Conservation (phyloP, 2,113 vertebrate species). For the Melospiza georgiana region DNA sequence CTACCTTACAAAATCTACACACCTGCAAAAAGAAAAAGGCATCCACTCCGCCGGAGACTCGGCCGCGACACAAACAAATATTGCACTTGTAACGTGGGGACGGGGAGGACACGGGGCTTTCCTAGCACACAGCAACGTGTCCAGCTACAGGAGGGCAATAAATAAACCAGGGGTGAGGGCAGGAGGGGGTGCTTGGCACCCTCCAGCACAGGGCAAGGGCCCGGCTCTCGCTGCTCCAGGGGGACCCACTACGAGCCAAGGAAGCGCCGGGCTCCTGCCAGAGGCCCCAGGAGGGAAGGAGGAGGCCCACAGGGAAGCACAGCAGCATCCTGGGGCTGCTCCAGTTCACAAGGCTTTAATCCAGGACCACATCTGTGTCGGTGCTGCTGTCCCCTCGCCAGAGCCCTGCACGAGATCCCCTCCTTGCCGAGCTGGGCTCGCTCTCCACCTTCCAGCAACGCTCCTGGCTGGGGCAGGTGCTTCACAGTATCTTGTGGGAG, state of each 20-base stretch:
- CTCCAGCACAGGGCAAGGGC: background rate
- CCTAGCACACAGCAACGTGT: constrained; percentile 78
- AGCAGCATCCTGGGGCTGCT: background rate
- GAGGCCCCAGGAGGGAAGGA: background rate
- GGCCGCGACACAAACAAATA: constrained; percentile 77
- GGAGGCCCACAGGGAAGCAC: background rate
- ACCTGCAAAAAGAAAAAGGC: background rate
- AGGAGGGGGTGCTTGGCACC: background rate
- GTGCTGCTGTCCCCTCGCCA: background rate
- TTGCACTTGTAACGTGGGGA: constrained; percentile 89
- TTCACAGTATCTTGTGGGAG: constrained; percentile 56
- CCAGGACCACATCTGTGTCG: accelerated
- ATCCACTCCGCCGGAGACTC: constrained; percentile 68
- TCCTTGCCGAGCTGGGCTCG: background rate
- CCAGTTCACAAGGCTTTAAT: background rate
- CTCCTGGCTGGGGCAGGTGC: background rate
- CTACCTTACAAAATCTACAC: constrained; percentile 52
- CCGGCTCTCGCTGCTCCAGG: background rate
- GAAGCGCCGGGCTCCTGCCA: constrained; percentile 58
- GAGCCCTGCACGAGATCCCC: background rate
- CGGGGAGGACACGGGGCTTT: constrained; percentile 73
- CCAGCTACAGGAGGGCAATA: constrained; percentile 86
- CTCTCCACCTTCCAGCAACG: background rate
- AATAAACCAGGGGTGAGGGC: constrained; percentile 78
- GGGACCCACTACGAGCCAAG: background rate